Conservation (phyloP, 2,113 vertebrate genomes). For the Fukomys damarensis region DNA sequence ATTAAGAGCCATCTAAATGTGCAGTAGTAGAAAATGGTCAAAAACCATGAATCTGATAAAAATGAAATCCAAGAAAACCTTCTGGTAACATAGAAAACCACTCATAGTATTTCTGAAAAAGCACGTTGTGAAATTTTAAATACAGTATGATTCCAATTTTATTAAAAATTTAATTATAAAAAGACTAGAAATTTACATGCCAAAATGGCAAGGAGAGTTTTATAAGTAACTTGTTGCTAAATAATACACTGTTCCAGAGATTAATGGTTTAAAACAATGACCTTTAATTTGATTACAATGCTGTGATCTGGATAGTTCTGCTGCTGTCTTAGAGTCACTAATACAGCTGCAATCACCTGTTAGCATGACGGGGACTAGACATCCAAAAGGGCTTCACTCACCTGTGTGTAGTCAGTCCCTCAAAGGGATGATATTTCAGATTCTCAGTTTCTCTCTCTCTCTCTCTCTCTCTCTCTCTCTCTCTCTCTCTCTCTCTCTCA, state of each 20-base stretch:
- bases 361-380: not conserved
- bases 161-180: slow-evolving; percentile 51
- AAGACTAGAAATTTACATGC: not conserved
- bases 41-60: not conserved
- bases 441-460: not conserved
- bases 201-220: not conserved
- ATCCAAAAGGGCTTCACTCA: not conserved
- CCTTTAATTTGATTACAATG: not conserved
- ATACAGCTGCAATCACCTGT: not conserved
- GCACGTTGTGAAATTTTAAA: slow-evolving; percentile 25
- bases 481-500: not conserved
- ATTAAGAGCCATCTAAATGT: slow-evolving; percentile 20
- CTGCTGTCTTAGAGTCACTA: not conserved
- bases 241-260: not conserved
- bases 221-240: not conserved
- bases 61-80: slow-evolving; percentile 1
- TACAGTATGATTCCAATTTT: slow-evolving; percentile 27
- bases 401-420: not conserved
- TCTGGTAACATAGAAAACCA: not conserved
- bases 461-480: not conserved
- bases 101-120: slow-evolving; percentile 14
- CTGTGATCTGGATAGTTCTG: not conserved
- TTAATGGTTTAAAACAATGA: not conserved
- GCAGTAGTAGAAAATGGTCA: slow-evolving; percentile 1
- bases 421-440: not conserved